These are phyloP conservation scores for Petaurus breviceps DNA, from an alignment of 2,113 vertebrate species.

Conservation along the genomic window DNA sequence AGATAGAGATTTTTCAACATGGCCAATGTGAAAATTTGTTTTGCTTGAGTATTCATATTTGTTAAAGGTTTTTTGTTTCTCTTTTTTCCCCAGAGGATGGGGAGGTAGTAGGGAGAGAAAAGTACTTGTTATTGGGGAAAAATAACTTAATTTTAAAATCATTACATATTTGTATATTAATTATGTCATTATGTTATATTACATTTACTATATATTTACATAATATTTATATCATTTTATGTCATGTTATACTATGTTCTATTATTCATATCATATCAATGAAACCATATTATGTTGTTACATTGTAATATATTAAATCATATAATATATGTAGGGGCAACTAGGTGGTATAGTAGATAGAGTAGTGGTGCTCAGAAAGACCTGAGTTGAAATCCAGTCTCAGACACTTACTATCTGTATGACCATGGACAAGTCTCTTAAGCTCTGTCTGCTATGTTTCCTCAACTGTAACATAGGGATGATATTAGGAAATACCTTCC, in stretches of 20 bases:
- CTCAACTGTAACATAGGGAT: neutral
- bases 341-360: neutral
- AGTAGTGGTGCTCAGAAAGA: neutral
- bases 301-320: neutral
- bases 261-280: neutral
- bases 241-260: neutral
- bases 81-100: neutral
- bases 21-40: neutral
- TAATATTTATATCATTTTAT: neutral
- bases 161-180: neutral
- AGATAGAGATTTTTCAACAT: neutral
- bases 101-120: neutral
- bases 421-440: neutral
- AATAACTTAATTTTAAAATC: neutral
- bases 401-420: neutral
- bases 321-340: neutral
- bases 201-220: neutral
- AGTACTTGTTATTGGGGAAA: neutral
- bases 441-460: neutral
- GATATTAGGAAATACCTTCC: neutral
- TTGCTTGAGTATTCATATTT: neutral
- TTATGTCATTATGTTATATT: neutral
- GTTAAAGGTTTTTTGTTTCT: neutral
- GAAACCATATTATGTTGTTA: neutral
- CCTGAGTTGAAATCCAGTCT: conserved; percentile 2